A percentile compares a stretch with the other conserved stretches of the same genome.
These are phyloP conservation scores for Fulica atra DNA, from an alignment of 2,113 vertebrate species.

Conservation along the genomic window DNA sequence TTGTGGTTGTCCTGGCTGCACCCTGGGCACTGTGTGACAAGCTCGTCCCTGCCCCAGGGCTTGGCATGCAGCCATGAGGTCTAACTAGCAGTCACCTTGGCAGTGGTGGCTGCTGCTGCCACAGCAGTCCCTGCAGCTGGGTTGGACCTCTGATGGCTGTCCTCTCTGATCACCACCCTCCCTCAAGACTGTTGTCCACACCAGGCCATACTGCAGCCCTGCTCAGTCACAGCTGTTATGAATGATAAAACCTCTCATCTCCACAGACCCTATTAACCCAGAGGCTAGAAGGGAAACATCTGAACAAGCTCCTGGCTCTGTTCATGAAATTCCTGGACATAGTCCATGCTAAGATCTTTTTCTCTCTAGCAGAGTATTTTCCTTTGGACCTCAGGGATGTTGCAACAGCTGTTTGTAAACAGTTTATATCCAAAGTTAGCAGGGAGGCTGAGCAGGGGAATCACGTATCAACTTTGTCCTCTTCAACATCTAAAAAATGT, in stretches of 20 bases:
- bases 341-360: constrained; percentile 52
- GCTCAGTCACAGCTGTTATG: neutral
- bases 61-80: neutral
- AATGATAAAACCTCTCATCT: constrained; percentile 17
- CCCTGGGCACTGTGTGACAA: accelerated
- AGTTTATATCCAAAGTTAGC: constrained; percentile 49
- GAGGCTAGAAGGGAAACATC: constrained; percentile 20
- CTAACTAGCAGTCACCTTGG: neutral
- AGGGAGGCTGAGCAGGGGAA: neutral
- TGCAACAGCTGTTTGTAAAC: constrained; percentile 71
- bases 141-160: neutral
- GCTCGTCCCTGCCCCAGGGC: neutral
- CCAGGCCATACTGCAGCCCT: neutral
- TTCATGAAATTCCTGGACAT: constrained; percentile 39
- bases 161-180: neutral
- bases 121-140: neutral
- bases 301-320: constrained; percentile 26
- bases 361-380: neutral
- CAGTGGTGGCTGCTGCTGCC: neutral
- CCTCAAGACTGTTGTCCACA: neutral
- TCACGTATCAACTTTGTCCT: constrained; percentile 30
- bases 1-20: neutral
- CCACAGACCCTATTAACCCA: neutral
- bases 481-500: constrained; percentile 37
- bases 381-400: constrained; percentile 51